Conservation (phyloP, 2,797 vertebrate species). For the Selene dorsalis region DNA sequence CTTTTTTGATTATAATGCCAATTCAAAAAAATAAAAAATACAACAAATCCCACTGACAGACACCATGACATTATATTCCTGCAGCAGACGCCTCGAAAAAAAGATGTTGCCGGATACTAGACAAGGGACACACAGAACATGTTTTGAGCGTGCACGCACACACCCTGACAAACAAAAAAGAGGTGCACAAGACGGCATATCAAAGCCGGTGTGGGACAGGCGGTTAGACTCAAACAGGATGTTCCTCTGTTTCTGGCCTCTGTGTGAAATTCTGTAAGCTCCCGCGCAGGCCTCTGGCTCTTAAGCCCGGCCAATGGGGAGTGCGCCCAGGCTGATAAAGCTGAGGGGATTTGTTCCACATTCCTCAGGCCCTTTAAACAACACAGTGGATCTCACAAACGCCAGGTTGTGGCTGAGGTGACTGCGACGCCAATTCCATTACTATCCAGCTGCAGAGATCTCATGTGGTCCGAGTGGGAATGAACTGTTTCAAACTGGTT, state of each 20-base stretch:
- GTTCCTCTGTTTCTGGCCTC: slow-evolving; percentile 84
- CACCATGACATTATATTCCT: neutral
- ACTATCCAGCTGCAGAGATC: slow-evolving; percentile 40
- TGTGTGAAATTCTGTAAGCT: slow-evolving; percentile 84
- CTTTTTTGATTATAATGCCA: neutral
- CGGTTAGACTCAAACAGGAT: slow-evolving; percentile 82
- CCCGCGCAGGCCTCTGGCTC: slow-evolving; percentile 76
- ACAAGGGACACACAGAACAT: slow-evolving; percentile 32
- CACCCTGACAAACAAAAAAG: slow-evolving; percentile 65
- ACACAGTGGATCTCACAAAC: slow-evolving; percentile 73
- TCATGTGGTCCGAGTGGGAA: slow-evolving; percentile 28
- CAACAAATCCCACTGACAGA: neutral
- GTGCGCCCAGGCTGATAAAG: slow-evolving; percentile 75
- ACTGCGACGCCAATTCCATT: slow-evolving; percentile 50
- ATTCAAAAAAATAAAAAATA: too few relatives aligned
- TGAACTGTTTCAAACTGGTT: slow-evolving; percentile 27
- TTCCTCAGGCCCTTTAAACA: slow-evolving; percentile 84
- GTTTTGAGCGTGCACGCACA: slow-evolving; percentile 18
- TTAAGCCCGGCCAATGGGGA: slow-evolving; percentile 78
- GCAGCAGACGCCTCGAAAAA: slow-evolving; percentile 15
- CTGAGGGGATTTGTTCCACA: slow-evolving; percentile 87
- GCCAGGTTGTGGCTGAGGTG: slow-evolving; percentile 75
- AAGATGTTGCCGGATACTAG: slow-evolving; percentile 9
- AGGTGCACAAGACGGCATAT: slow-evolving; percentile 67
- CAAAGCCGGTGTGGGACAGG: slow-evolving; percentile 77